Evolutionary conservation across 92 coral and sea anemone genomes (phyloP).

Genomic region (Umimayanthus kanabou): DNA sequence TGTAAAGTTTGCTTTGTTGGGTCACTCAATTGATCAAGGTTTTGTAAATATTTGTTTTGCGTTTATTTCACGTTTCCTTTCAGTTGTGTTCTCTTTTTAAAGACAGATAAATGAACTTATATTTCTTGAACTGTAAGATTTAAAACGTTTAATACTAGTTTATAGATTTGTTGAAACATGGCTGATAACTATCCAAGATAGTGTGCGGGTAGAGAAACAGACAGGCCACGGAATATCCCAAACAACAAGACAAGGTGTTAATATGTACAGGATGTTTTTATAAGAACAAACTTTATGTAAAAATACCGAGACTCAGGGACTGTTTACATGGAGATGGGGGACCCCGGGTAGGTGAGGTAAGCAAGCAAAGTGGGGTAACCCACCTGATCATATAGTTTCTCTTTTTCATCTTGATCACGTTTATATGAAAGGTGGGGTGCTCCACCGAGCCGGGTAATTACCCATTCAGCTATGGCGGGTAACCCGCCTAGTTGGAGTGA

Average conservation of each 20-base stretch:
- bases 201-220: neutral
- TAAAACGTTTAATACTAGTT: too few relatives aligned
- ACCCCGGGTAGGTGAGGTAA: too few relatives aligned
- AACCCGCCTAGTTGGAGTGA: too few relatives aligned
- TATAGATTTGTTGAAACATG: neutral
- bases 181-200: neutral
- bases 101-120: neutral
- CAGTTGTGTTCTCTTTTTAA: neutral
- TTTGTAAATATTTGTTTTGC: constrained; percentile 25
- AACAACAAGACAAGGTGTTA: neutral
- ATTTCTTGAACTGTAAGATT: neutral
- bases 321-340: too few relatives aligned
- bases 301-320: too few relatives aligned
- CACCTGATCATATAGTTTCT: too few relatives aligned
- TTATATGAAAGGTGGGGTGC: too few relatives aligned
- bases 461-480: too few relatives aligned
- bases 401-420: too few relatives aligned
- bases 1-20: neutral
- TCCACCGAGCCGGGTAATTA: too few relatives aligned
- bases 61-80: neutral
- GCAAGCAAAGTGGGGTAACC: too few relatives aligned
- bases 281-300: too few relatives aligned
- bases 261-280: neutral
- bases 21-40: neutral
- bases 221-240: neutral